A percentile compares a stretch with the other conserved stretches of the same genome.
phyloP scores from a whole-genome alignment of 2,113 vertebrate species.

The Pipa parva region DNA sequence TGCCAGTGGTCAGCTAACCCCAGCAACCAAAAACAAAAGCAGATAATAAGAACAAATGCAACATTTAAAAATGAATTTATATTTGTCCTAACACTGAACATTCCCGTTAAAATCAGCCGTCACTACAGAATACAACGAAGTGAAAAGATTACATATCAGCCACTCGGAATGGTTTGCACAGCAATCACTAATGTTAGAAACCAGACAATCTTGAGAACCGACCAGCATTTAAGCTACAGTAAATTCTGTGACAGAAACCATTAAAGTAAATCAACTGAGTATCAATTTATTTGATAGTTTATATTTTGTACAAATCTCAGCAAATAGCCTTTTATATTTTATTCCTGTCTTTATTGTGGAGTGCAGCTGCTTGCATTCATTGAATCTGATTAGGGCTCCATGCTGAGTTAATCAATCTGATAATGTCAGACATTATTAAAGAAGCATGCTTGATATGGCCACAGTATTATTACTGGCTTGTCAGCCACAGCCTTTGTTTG shows the following conservation, averaged over 20 bases:
- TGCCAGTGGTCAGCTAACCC: no score
- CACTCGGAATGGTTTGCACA: no score
- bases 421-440: slow-evolving; percentile 67
- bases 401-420: slow-evolving; percentile 65
- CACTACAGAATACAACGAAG: no score
- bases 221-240: no score
- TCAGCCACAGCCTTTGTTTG: slow-evolving; percentile 56
- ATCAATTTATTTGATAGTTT: slow-evolving; percentile 11
- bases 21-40: no score
- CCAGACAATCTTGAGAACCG: no score
- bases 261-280: not conserved
- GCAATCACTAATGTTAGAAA: no score
- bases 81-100: no score
- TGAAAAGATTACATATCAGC: no score
- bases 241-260: not conserved
- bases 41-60: no score
- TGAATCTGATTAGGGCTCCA: slow-evolving; percentile 64
- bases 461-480: slow-evolving; percentile 52
- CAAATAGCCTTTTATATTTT: slow-evolving; percentile 43
- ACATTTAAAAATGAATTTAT: no score
- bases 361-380: slow-evolving; percentile 59
- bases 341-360: slow-evolving; percentile 57
- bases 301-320: slow-evolving; percentile 9
- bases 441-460: slow-evolving; percentile 56
- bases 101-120: no score